Percentiles rank a stretch among this genome's conserved stretches.
phyloP scores from a whole-genome alignment of 1,140 invertebrate genomes.

The Oncopodura yosiiana region DNA sequence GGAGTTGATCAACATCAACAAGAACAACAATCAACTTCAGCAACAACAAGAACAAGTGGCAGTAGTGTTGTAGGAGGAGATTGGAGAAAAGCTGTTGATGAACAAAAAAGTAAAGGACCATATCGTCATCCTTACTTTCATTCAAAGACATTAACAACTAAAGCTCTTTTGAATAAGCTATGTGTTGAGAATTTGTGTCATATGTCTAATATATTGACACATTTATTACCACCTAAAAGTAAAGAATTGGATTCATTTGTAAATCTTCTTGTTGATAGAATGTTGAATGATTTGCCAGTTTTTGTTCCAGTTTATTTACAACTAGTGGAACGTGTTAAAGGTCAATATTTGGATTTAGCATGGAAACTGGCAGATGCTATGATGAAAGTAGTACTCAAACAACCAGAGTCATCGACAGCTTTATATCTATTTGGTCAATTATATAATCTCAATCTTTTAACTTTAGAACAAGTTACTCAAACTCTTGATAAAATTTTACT shows the following conservation, averaged over 20 bases:
- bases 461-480: not conserved
- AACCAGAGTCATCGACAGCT: conserved; percentile 5
- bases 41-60: no score
- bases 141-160: no score
- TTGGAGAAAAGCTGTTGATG: not conserved
- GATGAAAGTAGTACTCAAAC: not conserved
- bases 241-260: no score
- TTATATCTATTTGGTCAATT: conserved; percentile 20
- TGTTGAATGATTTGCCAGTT: conserved; percentile 1
- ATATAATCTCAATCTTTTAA: conserved; percentile 15
- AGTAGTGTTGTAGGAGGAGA: no score
- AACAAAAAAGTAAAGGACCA: not conserved
- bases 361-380: not conserved
- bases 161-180: no score
- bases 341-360: not conserved
- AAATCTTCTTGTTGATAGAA: conserved; percentile 3
- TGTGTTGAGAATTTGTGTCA: no score
- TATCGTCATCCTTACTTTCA: conserved; percentile 8
- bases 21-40: not conserved
- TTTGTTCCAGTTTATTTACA: conserved; percentile 9
- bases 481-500: conserved; percentile 2
- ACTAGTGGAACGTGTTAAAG: not conserved
- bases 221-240: no score
- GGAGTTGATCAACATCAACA: not conserved
- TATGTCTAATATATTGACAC: no score